Evolutionary conservation across 1,140 invertebrate species (phyloP), one percentile per base, ranked within the genome.

Genomic region (Leucophenga varia): DNA sequence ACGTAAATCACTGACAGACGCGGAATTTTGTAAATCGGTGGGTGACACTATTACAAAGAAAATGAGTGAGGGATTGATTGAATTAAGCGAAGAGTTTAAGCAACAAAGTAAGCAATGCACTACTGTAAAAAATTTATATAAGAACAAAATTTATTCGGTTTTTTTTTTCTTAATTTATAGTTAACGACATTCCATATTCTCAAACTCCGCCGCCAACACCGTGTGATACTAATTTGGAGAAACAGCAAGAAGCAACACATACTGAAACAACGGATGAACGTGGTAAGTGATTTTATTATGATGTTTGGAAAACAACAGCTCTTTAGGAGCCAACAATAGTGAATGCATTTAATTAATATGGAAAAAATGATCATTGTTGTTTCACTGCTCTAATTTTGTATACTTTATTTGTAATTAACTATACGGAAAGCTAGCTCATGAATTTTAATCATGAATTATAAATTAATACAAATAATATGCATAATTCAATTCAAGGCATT

Each of bases 141-240:
- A n/a, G n/a, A n/a, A n/a, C n/a, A 36, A 46, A 1, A 13, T 3
- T 18, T 3, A 14, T 31, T 21, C n/a, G 2, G 0, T 14, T 21
- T 2, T 40, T 12, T 42, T 1, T 2, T 14, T 17, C 2, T 7
- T 12, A 12, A 9, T 20, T 21, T 17, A 3, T 21, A 17, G 8
- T 38, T 39, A 61, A 54, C 47, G 72, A 75, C 54, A 74, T 75
- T 53, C 67, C 67, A 31, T 39, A 72, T 43, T 74, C 72, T 30
- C 72, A 73, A 48, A 75, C 72, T 52, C 72, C 72, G 32, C 72
- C 72, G 39, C 72, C 72, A 43, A 75, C 72, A 41, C 72, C 72
- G 18, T 70, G 61, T 47, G 72, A 75, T 45, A 65, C 50, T 25
- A 73, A 68, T 55, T 43, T 48, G 34, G 68, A 72, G 12, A 72